Base-by-base conservation (phyloP, 2,888 invertebrate genomes). In the Miltochrista miniata region DNA sequence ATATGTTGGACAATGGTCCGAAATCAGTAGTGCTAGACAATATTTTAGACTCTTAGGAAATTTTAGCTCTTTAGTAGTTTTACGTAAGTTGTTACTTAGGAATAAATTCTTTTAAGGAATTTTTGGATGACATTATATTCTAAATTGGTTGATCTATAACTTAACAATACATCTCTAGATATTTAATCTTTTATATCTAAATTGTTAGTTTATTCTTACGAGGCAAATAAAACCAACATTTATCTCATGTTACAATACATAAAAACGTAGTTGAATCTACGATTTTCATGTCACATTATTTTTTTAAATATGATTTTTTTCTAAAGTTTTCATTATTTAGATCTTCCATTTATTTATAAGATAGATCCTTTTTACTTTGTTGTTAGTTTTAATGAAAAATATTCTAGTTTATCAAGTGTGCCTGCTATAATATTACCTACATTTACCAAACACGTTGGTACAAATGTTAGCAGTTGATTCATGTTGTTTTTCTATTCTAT, bases 1-100 rank as follows among this genome's bases (percentile, higher is more conserved):
- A 66, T 51, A 31, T 49, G 53, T 61, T 54, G 48, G 54, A 65
- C 63, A 57, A 52, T 56, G 62, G 51, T 67, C 69, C 43, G 49
- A 64, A 59, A 68, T 59, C 51, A 58, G 84, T 81, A 83, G 84
- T 72, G 79, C 81, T 85, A 84, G 85, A 72, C 24, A 47, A 64
- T 57, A 52, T 61, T 62, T 70, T 77, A 70, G 73, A 68, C 54
- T 36, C 54, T 67, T 81, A 80, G 65, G 77, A 75, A 71, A 49
- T 71, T 79, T 18, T 38, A 79, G 75, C 30, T 71, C 51, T 67
- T 70, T 61, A 47, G 79, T 81, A 81, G 81, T 64, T 61, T 50
- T 53, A 48, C 38, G 43, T 68, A 69, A 49, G 60, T 69, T 66
- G 67, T 71, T 71, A 68, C 68, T 68, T 73, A 77, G 79, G 79